Percentiles rank a stretch among this genome's conserved stretches.
phyloP scores from a whole-genome alignment of 2,797 vertebrate species.

The Delichon dasypus region DNA sequence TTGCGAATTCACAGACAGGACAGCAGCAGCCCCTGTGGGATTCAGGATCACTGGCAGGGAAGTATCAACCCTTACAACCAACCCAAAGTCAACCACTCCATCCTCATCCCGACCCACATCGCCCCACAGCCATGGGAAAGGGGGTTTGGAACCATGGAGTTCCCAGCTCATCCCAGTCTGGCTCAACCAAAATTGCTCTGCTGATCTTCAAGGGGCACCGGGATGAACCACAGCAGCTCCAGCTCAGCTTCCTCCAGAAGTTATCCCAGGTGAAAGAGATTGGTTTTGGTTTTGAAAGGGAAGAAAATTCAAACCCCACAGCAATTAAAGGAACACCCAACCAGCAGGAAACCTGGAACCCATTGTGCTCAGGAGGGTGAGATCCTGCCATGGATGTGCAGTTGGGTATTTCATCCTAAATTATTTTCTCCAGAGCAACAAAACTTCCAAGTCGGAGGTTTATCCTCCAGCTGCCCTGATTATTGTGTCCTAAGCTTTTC shows the following conservation, averaged over 20 bases:
- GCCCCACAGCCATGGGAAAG: fast-evolving
- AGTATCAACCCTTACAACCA: fast-evolving
- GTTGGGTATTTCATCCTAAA: background rate
- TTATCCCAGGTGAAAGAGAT: background rate
- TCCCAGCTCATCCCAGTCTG: background rate
- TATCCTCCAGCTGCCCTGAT: background rate
- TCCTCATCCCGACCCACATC: background rate
- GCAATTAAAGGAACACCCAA: background rate
- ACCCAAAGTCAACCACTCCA: fast-evolving
- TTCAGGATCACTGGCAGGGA: background rate
- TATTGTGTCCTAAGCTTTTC: background rate
- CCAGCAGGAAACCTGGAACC: background rate
- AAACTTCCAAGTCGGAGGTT: background rate
- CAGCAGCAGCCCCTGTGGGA: background rate
- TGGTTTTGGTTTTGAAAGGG: background rate
- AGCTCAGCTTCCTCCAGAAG: background rate
- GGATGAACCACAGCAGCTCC: background rate
- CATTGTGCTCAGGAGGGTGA: background rate
- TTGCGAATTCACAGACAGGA: background rate
- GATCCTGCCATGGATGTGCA: background rate
- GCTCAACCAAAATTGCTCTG: background rate
- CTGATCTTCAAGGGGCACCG: fast-evolving
- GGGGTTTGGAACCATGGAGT: fast-evolving
- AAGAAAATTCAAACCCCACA: background rate
- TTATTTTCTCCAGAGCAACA: background rate